A percentile compares a stretch with the other conserved stretches of the same genome.
phyloP scores from a whole-genome alignment of 2,888 invertebrate genomes.

The Stratiomys singularior region DNA sequence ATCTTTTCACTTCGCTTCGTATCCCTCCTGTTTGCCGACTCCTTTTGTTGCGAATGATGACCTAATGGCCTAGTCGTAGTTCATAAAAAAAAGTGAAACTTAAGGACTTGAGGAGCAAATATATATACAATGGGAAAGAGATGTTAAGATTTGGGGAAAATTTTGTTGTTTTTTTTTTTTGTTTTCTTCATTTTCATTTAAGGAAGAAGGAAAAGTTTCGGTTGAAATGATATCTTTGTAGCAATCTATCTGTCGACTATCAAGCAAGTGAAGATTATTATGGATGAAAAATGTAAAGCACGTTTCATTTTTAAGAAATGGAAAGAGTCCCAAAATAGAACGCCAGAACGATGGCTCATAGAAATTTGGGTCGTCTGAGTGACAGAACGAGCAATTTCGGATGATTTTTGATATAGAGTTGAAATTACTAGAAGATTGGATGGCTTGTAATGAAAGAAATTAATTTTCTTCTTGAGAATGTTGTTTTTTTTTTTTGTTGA shows the following conservation, averaged over 20 bases:
- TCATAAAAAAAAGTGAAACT: not conserved
- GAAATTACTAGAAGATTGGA: not conserved
- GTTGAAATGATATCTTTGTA: constrained; percentile 8
- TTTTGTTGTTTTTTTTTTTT: not conserved
- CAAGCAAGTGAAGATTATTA: not conserved
- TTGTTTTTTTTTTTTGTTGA: no score
- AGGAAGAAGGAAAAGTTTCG: not conserved
- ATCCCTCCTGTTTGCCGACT: no score
- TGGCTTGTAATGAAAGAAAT: not conserved
- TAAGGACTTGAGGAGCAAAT: not conserved
- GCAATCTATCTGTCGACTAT: not conserved
- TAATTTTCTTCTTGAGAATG: no score
- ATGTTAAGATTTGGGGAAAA: not conserved
- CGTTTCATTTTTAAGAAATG: not conserved
- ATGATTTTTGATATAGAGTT: not conserved
- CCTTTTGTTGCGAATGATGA: not conserved
- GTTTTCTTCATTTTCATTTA: not conserved
- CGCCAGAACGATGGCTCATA: not conserved
- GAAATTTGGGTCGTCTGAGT: not conserved
- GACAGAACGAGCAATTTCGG: not conserved
- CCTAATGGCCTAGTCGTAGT: constrained; percentile 11
- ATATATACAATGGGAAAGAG: not conserved
- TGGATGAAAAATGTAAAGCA: not conserved
- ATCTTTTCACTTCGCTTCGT: not conserved
- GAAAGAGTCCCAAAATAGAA: no score